Evolutionary conservation across 2,113 vertebrate species (phyloP), one percentile per base, ranked within the genome.

Genomic region (Silurus asotus): DNA sequence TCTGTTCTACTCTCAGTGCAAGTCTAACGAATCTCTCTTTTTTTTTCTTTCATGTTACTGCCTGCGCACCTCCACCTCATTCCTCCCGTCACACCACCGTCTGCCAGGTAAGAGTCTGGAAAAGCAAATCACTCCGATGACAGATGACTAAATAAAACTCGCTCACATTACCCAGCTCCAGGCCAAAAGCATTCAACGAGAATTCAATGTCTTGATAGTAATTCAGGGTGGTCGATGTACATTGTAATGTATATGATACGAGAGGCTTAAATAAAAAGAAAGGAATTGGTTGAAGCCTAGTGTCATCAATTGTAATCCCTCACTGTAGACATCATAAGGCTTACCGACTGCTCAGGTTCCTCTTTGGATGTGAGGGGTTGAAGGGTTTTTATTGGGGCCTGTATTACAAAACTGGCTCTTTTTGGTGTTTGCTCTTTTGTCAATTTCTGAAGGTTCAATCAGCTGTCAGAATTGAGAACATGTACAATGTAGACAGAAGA

Each of bases 41-140:
- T 37, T 88, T 58, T 88, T 81, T 11, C 56, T 86, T 85, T 75
- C 82, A 84, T 89, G 85, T 88, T 62, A 20, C 90, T 86, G 79
- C 80, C 77, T 88, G 88, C 48, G 3, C 25, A 25, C 79, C 53
- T 28, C 62, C 25, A 25, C 79, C 53, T 28, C 62, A 55, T 75
- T 79, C 87, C 65, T 67, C 55, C 45, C 61, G 2, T 77, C 85
- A 15, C 65, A 25, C 64, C 69, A 37, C 84, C 28, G n/a, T 51
- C 78, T 84, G 65, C 65, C 90, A 91, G 90, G 87, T 89, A 87
- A 89, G 87, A 65, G 74, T 78, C 23, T 72, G 6, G 11, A 76
- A 70, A 37, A 62, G 48, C 72, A 17, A n/a, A 58, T 80, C 72
- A n/a, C 25, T 64, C 7, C 28, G 37, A 58, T 80, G 78, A 75